Base-by-base conservation (phyloP, 2,113 vertebrate species). In the Candoia aspera region DNA sequence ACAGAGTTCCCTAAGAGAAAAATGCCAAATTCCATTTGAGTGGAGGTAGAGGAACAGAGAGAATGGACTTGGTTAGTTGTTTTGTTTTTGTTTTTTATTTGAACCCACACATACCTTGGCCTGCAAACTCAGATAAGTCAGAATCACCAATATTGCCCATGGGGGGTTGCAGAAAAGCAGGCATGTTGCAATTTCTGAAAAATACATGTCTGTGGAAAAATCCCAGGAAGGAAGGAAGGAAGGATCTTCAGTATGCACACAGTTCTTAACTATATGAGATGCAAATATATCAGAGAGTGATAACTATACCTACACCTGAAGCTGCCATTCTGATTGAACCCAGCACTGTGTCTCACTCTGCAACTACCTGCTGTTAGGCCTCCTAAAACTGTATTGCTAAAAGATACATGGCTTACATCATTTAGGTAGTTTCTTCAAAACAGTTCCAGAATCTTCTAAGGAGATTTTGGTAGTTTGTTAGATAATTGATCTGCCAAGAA, bases 1-100 rank as follows among this genome's bases (percentile, higher is more conserved):
- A 29, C n/a, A 49, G 21, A 42, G n/a, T 92, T 86, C 59, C 88
- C 92, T 73, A 54, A 90, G 17, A 73, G 24, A 37, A n/a, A 92
- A 46, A 23, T 85, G 57, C 84, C 84, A 92, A 57, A 46, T 64
- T 58, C 8, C 33, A 24, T 46, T 64, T 88, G 24, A 49, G 46
- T 42, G 33, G 33, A 21, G 8, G 15, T 19, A 79, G 21, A 29
- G 6, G 8, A 1, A 57, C 23, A 26, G 29, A 2, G n/a, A 53
- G 15, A 42, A 79, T 79, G 17, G 17, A 17, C 60, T 89, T 53
- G 59, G 58, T 49, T 62, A 26, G 17, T 33, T 29, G 19, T 58
- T 42, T 59, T 90, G 12, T 42, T 46, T 17, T 57, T 79, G 0
- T 29, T 2, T 59, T 42, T 79, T 79, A 79, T 79, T 79, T 79